These are phyloP conservation scores for Parauchenoglanis ngamensis DNA, from an alignment of 2,797 vertebrate genomes.

Conservation along the genomic window DNA sequence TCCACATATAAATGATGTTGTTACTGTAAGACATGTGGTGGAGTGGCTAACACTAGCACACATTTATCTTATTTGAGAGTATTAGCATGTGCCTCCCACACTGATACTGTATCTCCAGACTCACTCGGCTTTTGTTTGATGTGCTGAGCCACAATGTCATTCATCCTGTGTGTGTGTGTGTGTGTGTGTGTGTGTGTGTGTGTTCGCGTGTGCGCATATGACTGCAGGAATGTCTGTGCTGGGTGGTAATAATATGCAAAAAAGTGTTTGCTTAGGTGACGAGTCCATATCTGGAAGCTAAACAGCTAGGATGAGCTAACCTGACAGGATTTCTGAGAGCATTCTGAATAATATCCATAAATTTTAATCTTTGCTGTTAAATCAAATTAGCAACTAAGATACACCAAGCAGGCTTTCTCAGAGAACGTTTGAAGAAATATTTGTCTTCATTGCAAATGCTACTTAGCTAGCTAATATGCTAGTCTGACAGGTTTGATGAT, in stretches of 20 bases:
- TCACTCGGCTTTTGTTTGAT: constrained; percentile 38
- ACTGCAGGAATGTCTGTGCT: neutral
- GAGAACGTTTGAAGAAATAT: neutral
- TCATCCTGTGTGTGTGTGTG: constrained; percentile 50
- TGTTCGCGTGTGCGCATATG: neutral
- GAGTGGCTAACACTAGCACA: constrained; percentile 33
- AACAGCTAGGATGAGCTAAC: neutral
- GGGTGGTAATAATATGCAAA: constrained; percentile 11
- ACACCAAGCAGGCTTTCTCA: neutral
- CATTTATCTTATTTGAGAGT: constrained; percentile 43
- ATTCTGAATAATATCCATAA: neutral
- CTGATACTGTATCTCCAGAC: constrained; percentile 47
- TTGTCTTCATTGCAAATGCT: neutral
- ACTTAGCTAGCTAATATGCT: neutral
- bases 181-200: neutral
- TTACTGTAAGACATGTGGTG: constrained; percentile 41
- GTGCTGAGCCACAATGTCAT: constrained; percentile 17
- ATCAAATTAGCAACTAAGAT: neutral
- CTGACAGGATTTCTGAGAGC: neutral
- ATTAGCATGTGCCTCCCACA: constrained; percentile 45
- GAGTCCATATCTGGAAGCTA: neutral
- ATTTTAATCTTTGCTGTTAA: neutral
- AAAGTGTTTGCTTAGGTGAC: neutral
- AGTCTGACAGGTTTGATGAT: neutral
- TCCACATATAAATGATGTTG: constrained; percentile 33